Conservation (phyloP, 2,113 vertebrate genomes). For the Rattus rattus region DNA sequence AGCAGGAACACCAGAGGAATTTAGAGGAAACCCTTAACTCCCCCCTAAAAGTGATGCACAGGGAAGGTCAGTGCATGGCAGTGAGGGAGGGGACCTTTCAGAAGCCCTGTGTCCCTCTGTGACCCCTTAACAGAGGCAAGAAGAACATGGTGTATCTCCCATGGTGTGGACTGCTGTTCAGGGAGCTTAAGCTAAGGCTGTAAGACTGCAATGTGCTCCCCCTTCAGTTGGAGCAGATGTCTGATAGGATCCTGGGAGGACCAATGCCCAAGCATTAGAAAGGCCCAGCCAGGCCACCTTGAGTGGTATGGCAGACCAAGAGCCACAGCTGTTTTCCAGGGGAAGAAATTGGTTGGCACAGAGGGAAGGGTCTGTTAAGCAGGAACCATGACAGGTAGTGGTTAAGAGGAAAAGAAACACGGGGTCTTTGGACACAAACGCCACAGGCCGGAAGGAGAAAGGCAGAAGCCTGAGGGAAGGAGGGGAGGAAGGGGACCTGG, state of each 20-base stretch:
- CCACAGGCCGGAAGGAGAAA: neutral
- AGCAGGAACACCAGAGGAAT: neutral
- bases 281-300: neutral
- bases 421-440: neutral
- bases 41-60: slow-evolving; percentile 5
- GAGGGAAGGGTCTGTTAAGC: neutral
- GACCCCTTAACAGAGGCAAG: slow-evolving; percentile 13
- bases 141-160: neutral
- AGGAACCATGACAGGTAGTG: neutral
- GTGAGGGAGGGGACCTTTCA: neutral
- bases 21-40: slow-evolving; percentile 37
- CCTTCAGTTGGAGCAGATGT: neutral
- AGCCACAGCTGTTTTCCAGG: neutral
- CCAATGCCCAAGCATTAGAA: neutral
- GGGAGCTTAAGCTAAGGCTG: neutral
- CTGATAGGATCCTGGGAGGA: neutral
- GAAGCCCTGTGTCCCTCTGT: neutral
- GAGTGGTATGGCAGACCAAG: neutral
- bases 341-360: neutral
- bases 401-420: neutral
- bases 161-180: neutral
- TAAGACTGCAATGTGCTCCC: neutral
- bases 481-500: neutral
- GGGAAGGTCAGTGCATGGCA: neutral
- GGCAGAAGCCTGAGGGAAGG: neutral